A percentile compares a stretch with the other conserved stretches of the same genome.
Evolutionary conservation across 2,113 vertebrate species (phyloP).

Genomic region (Eurypyga helias): DNA sequence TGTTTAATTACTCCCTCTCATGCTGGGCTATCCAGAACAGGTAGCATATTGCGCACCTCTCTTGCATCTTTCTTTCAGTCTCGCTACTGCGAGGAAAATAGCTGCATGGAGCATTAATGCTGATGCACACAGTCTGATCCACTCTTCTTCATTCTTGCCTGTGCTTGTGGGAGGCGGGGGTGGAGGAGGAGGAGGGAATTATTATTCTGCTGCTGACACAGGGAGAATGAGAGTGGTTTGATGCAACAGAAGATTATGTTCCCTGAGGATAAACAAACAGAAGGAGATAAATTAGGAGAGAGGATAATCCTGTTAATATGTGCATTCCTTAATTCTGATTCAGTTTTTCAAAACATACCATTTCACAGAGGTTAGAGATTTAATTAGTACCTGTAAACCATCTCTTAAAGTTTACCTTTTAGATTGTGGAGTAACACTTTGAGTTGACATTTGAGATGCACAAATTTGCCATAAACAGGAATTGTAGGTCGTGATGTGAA

Average conservation of each 20-base stretch:
- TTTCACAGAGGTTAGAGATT: constrained; percentile 12
- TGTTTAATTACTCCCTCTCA: constrained; percentile 32
- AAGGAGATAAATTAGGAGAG: constrained; percentile 70
- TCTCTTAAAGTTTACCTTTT: constrained; percentile 16
- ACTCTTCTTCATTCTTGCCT: constrained; percentile 36
- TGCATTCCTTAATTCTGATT: constrained; percentile 66
- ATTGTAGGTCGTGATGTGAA: background rate
- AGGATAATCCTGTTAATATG: constrained; percentile 70
- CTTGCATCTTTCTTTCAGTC: constrained; percentile 31
- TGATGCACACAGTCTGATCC: constrained; percentile 53
- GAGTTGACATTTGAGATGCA: background rate
- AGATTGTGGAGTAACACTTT: background rate
- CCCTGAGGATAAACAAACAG: constrained; percentile 70
- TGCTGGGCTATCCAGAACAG: constrained; percentile 27
- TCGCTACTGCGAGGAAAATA: constrained; percentile 43
- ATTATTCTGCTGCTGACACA: constrained; percentile 73
- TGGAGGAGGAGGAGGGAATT: constrained; percentile 59
- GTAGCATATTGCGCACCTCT: constrained; percentile 43
- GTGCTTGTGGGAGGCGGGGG: constrained; percentile 34
- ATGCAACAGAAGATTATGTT: constrained; percentile 72
- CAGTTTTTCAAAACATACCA: background rate
- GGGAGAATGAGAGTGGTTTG: constrained; percentile 64
- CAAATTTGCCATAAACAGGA: constrained; percentile 5
- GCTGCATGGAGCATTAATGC: constrained; percentile 51
- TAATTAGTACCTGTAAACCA: constrained; percentile 36